These are phyloP conservation scores for Hippocampus barbouri DNA, from an alignment of 2,113 vertebrate species.

Conservation along the genomic window DNA sequence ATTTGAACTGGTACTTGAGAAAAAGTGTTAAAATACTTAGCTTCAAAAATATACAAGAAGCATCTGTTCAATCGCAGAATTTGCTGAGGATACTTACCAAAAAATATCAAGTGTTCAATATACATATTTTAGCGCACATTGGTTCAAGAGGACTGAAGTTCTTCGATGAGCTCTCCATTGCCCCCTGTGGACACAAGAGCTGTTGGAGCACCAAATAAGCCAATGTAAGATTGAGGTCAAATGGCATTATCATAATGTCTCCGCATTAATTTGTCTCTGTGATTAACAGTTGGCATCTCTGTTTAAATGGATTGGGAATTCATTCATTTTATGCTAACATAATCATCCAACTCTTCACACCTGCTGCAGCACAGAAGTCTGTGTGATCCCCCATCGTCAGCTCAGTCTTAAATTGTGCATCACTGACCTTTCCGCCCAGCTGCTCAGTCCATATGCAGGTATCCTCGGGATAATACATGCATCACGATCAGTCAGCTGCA, in stretches of 20 bases:
- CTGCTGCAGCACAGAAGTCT: constrained; percentile 31
- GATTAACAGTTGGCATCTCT: constrained; percentile 37
- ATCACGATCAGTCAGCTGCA: constrained; percentile 20
- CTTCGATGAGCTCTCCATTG: constrained; percentile 58
- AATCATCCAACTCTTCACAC: constrained; percentile 32
- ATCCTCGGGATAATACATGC: constrained; percentile 27
- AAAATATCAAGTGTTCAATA: neutral
- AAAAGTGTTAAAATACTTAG: neutral
- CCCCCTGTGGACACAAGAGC: constrained; percentile 30
- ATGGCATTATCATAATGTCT: constrained; percentile 50
- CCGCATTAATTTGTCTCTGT: constrained; percentile 43
- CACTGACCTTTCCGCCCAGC: constrained; percentile 41
- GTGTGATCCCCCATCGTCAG: constrained; percentile 47
- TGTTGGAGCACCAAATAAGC: constrained; percentile 58
- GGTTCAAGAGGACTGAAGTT: constrained; percentile 42
- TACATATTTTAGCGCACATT: constrained; percentile 37
- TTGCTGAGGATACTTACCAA: neutral
- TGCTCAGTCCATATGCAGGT: constrained; percentile 19
- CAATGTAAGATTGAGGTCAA: constrained; percentile 54
- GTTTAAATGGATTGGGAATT: constrained; percentile 40
- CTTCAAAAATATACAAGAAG: neutral
- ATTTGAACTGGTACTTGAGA: neutral
- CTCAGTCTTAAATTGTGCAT: constrained; percentile 41
- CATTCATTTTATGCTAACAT: constrained; percentile 31
- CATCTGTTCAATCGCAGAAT: neutral